Conservation (phyloP, 2,797 vertebrate species). For the Manis crassicaudata region DNA sequence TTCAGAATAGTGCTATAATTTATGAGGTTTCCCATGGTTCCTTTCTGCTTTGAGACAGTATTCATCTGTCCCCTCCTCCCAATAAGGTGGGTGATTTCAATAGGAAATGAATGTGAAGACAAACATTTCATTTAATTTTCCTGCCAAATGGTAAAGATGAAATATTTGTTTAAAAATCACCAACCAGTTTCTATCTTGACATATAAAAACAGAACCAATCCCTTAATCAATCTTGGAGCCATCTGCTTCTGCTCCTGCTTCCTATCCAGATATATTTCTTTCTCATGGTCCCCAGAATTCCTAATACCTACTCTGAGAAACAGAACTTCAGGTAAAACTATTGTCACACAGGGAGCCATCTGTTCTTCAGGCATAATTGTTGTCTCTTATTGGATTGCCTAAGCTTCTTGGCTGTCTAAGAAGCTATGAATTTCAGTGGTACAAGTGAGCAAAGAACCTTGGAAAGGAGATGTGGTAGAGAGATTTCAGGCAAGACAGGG, state of each 20-base stretch:
- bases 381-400: neutral
- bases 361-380: neutral
- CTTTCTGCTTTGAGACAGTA: slow-evolving; percentile 33
- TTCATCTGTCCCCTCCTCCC: neutral
- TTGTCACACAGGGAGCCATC: neutral
- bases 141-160: neutral
- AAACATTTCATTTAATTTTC: slow-evolving; percentile 43
- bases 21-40: neutral
- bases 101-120: slow-evolving; percentile 51
- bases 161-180: slow-evolving; percentile 12
- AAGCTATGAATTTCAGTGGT: neutral
- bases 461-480: neutral
- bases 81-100: neutral
- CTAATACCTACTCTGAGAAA: neutral
- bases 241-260: neutral
- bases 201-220: slow-evolving; percentile 18
- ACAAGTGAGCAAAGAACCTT: slow-evolving; percentile 10
- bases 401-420: slow-evolving; percentile 22
- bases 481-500: neutral
- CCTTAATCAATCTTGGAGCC: neutral
- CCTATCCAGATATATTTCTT: neutral
- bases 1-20: slow-evolving; percentile 12
- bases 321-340: neutral
- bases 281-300: neutral
- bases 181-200: slow-evolving; percentile 25